Evolutionary conservation across 2,113 vertebrate genomes (phyloP).

Genomic region (Actenoides lindsayi): DNA sequence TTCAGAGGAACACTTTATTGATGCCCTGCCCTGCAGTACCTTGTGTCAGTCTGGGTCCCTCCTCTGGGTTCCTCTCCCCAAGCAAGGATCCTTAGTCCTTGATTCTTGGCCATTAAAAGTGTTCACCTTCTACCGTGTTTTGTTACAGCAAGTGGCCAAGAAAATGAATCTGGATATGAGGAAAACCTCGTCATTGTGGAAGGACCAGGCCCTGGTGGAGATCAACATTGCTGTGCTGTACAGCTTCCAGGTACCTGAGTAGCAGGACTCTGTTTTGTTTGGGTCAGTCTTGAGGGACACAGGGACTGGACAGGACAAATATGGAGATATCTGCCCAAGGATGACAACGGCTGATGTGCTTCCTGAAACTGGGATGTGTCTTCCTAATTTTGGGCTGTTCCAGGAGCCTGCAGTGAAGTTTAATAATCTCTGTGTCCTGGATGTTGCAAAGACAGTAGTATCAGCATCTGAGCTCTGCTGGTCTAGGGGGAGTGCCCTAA

Average conservation of each 20-base stretch:
- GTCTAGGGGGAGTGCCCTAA: neutral
- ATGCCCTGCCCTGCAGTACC: neutral
- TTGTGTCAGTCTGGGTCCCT: neutral
- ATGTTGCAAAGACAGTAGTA: neutral
- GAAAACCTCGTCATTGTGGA: constrained; percentile 96
- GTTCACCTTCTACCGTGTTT: neutral
- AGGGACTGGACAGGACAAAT: neutral
- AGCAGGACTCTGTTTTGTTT: neutral
- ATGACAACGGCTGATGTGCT: neutral
- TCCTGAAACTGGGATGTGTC: neutral
- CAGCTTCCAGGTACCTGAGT: constrained; percentile 89
- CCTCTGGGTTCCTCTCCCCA: neutral
- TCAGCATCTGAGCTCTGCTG: neutral
- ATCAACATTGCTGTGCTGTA: constrained; percentile 96
- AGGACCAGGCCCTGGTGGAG: constrained; percentile 96
- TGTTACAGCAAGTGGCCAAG: constrained; percentile 88
- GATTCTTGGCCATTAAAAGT: neutral
- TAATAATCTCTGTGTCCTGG: neutral
- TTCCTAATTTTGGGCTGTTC: neutral
- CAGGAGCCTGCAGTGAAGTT: neutral
- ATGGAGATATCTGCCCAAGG: neutral
- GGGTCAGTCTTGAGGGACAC: neutral
- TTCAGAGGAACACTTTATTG: neutral
- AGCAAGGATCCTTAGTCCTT: neutral
- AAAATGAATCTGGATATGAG: constrained; percentile 94